Conservation (phyloP, 2,888 invertebrate species). For the Gerris lacustris region DNA sequence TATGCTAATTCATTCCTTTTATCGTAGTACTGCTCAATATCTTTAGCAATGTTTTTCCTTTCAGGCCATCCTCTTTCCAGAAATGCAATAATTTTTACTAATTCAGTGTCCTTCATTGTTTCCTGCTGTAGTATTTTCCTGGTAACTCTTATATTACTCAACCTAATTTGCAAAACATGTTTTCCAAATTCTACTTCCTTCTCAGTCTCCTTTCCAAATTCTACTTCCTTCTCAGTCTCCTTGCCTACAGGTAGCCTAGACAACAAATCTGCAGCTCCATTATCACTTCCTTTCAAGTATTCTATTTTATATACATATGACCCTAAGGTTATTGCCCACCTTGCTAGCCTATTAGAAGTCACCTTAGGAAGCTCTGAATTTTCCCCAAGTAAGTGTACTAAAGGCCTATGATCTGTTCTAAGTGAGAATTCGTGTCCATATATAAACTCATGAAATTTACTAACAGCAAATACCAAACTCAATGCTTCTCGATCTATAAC, state of each 20-base stretch:
- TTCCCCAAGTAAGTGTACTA: conserved; percentile 7
- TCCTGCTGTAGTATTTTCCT: not conserved
- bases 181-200: no score
- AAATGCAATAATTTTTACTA: not conserved
- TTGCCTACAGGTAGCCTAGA: conserved; percentile 14
- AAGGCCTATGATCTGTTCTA: conserved; percentile 12
- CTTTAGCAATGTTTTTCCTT: not conserved
- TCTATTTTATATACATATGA: conserved; percentile 11
- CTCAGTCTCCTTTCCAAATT: no score
- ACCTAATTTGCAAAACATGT: not conserved
- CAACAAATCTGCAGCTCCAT: conserved; percentile 14
- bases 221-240: no score
- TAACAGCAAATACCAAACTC: conserved; percentile 8
- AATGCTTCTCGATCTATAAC: not conserved
- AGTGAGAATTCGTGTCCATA: conserved; percentile 12
- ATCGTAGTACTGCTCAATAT: not conserved
- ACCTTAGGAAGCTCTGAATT: conserved; percentile 9
- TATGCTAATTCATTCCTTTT: conserved; percentile 9
- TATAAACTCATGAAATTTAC: conserved; percentile 6
- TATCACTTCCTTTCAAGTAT: conserved; percentile 4
- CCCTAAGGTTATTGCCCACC: conserved; percentile 13
- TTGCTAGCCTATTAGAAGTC: conserved; percentile 4
- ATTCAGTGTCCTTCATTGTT: not conserved
- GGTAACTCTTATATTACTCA: not conserved
- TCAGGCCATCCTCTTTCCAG: not conserved